Base-by-base conservation (phyloP, 2,113 vertebrate species). In the Phylloscopus trochilus region DNA sequence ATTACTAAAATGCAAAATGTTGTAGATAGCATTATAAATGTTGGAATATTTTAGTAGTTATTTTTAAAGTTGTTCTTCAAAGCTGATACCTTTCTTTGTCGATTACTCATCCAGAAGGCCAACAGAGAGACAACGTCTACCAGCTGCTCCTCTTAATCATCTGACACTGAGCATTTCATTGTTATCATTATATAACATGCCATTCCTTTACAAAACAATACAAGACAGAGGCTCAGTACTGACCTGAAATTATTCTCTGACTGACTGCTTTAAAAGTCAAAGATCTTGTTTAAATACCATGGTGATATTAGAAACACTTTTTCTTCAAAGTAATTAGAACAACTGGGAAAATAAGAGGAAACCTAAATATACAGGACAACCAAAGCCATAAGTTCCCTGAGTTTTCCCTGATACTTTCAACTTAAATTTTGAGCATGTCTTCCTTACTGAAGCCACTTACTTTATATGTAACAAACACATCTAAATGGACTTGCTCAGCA, bases 41-140 rank as follows among this genome's bases (percentile, higher is more conserved):
- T 8, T 72, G 30, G 27, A 70, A 62, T 58, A 74, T 46, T 74
- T 83, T 78, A 77, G 63, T 22, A 84, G 35, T 19, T 43, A 41
- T 44, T 91, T 96, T 96, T 64, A n/a, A 97, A 43, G 19, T 70
- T 92, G 15, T 33, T 94, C 27, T 49, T 76, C 27, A 76, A 84
- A 85, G 74, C 9, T 87, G 35, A 27, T 85, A 58, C 33, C 17
- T 66, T 69, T 59, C 20, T 85, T 91, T 91, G n/a, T 37, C 2
- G 18, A 60, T 91, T 95, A 63, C 79, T 91, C 46, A 95, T 81
- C 58, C 58, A 70, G 86, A 94, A 77, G 64, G 52, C 46, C 78
- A 88, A 64, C 21, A 90, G n/a, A 53, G 43, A 93, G 13, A 53
- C 26, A 66, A 15, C 22, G 44, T 80, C 58, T 87, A 83, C 23